These are phyloP conservation scores for Holothuria glaberrima DNA, from an alignment of 35 echinoderm and acorn worm genomes.

Conservation along the genomic window DNA sequence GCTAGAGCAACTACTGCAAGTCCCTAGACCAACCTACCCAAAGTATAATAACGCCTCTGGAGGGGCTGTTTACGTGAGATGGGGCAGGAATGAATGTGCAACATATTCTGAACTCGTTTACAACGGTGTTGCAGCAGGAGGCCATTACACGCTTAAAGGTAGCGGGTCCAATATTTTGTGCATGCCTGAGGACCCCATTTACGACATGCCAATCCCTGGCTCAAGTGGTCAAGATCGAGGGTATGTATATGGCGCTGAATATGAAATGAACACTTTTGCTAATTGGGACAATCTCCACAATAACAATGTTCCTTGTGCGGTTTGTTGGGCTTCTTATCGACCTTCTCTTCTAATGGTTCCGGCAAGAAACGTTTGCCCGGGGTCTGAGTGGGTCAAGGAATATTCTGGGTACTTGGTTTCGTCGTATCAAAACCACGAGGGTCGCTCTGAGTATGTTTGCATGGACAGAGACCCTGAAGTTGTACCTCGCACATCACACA, in stretches of 20 bases:
- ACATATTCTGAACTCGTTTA: background rate
- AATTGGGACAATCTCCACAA: background rate
- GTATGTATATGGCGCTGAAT: slow-evolving; percentile 37
- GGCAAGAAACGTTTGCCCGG: slow-evolving; percentile 53
- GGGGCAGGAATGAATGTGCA: slow-evolving; percentile 41
- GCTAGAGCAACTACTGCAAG: too few species aligned
- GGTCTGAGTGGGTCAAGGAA: slow-evolving; percentile 39
- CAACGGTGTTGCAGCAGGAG: background rate
- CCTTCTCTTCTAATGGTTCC: slow-evolving; percentile 28
- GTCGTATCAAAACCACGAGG: background rate
- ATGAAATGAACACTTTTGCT: slow-evolving; percentile 24
- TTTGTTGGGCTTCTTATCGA: slow-evolving; percentile 14
- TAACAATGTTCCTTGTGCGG: slow-evolving; percentile 40
- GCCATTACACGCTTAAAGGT: slow-evolving; percentile 27
- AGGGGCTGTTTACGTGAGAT: slow-evolving; percentile 54
- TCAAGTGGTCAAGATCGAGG: slow-evolving; percentile 3
- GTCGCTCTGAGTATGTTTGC: slow-evolving; percentile 45
- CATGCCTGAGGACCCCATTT: slow-evolving; percentile 48
- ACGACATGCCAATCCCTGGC: slow-evolving; percentile 24
- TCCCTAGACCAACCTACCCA: too few species aligned
- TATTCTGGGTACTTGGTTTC: slow-evolving; percentile 46
- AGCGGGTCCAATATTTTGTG: slow-evolving; percentile 42
- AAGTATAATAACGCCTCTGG: too few species aligned
- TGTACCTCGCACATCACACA: background rate
- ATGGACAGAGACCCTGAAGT: slow-evolving; percentile 21